Evolutionary conservation across 2,797 vertebrate genomes (phyloP), one percentile per base, ranked within the genome.

Genomic region (Paratrypauchen microcephalus): DNA sequence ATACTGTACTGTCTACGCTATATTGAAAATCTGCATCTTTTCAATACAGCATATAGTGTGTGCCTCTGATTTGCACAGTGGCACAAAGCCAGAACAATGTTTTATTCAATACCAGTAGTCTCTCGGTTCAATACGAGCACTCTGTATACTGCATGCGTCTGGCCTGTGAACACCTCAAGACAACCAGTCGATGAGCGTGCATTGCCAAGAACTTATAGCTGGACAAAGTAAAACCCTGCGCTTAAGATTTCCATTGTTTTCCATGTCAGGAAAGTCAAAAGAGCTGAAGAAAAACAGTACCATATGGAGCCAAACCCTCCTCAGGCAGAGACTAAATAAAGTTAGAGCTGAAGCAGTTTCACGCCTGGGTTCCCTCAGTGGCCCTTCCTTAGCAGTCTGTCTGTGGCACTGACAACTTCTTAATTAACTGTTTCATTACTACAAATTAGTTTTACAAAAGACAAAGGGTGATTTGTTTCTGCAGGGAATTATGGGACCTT

Each of bases 361-460:
- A 74, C 77, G 71, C 76, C 72, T 61, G 23, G 72, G 67, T 23
- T 72, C 55, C 18, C 71, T 71, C 65, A 70, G 23, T 39, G 54
- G 63, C 12, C 71, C 75, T 30, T 3, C 45, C 68, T 69, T 68
- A 71, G 65, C 62, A n/a, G 57, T n/a, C 6, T 59, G 57, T 59
- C 28, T 59, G 57, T 59, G 57, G 26, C 26, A 6, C 57, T 19
- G 28, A 66, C 18, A 39, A 59, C 57, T 30, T 59, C 16, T 18
- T 36, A 30, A 59, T 36, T 19, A 32, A 59, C 28, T 59, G 7
- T 59, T 59, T 19, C 28, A 59, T 12, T 41, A 41, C 39, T 41
- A 41, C 2, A 3, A 41, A 18, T 59, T 59, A 59, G 6, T 50
- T 50, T 50, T 50, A 41, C 12, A 41, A 41, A 41, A 13, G 11